Base-by-base conservation (phyloP, 2,113 vertebrate genomes). In the Melanotaenia duboulayi region DNA sequence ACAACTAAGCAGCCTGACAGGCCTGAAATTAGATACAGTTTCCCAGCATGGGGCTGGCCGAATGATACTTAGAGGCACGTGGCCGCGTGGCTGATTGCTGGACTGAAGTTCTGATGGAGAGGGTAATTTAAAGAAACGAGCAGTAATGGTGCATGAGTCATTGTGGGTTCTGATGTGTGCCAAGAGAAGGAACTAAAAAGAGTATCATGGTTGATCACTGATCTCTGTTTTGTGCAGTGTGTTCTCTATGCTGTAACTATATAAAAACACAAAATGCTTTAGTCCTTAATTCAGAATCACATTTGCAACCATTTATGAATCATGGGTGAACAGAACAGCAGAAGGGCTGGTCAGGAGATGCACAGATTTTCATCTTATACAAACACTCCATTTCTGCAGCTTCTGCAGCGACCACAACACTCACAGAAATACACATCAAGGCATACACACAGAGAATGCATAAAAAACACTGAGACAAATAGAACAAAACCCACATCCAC, bases 111-210 rank as follows among this genome's bases (percentile, higher is more conserved):
- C 81, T 89, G 84, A 84, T 89, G 85, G 69, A 84, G 83, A 80
- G 68, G 83, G 74, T 89, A 87, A 90, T 90, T 87, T 89, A 82
- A 83, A 66, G 82, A 85, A 82, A 90, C 77, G 65, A 57, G 64
- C 74, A 85, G 90, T 88, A 87, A 89, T 82, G 82, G 74, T 88
- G 54, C 74, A 89, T 84, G 70, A 86, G 65, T 62, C 69, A 13
- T n/a, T 56, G 68, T 71, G 71, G 65, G 66, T 69, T 67, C 63
- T 59, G 39, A 56, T 67, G 40, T 42, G 49, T 66, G 39, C 68
- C 54, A 24, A 17, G 40, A 25, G 39, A 42, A 22, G 14, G 7
- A 46, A 64, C 39, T 71, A 16, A 28, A 66, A 76, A 64, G 56
- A 14, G 28, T 22, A 65, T 46, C 3, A 32, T 32, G 17, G 54